These are phyloP conservation scores for Pterocles orientalis DNA, from an alignment of 2,113 vertebrate genomes.

Conservation along the genomic window DNA sequence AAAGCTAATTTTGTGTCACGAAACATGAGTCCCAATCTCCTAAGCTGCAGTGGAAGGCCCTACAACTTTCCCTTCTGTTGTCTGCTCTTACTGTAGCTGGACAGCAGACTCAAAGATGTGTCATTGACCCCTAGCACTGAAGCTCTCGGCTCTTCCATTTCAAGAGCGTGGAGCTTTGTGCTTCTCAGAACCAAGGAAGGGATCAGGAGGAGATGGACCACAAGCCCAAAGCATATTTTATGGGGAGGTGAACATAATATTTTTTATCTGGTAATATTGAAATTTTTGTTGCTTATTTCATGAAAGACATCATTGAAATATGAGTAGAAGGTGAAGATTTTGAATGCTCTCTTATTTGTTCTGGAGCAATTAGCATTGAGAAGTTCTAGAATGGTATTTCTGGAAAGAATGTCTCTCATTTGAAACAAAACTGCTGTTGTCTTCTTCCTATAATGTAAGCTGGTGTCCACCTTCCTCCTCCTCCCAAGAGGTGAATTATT, in stretches of 20 bases:
- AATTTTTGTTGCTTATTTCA: neutral
- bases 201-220: neutral
- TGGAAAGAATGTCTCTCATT: neutral
- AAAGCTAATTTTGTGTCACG: neutral
- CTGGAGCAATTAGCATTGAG: neutral
- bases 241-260: neutral
- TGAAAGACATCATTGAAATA: neutral
- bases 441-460: neutral
- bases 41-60: neutral
- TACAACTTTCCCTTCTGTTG: neutral
- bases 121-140: neutral
- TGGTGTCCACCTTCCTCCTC: neutral
- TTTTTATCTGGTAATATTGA: neutral
- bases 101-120: neutral
- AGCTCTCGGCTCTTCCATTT: neutral
- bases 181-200: neutral
- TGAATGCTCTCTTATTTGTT: neutral
- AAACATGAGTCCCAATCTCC: neutral
- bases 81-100: neutral
- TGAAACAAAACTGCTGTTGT: neutral
- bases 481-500: neutral
- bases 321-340: neutral
- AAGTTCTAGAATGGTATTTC: neutral
- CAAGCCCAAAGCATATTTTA: neutral
- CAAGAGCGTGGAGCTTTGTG: neutral